phyloP scores from a whole-genome alignment of 2,797 vertebrate genomes.

The Myiotriccus ornatus region DNA sequence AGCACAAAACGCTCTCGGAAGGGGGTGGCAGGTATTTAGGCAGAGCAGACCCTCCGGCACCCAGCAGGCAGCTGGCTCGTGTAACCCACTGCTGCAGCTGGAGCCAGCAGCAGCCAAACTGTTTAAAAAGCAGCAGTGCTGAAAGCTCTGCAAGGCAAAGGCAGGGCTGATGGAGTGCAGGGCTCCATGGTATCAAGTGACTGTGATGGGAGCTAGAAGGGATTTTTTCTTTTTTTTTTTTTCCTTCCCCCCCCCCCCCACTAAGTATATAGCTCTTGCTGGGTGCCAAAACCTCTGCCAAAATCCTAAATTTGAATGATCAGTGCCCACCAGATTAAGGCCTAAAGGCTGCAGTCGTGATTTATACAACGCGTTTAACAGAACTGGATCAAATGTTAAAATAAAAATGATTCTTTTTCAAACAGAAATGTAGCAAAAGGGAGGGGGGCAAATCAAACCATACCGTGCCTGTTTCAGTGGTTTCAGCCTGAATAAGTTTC shows the following conservation, averaged over 20 bases:
- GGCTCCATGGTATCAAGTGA: background rate
- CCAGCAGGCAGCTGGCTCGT: background rate
- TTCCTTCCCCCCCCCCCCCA: fast-evolving
- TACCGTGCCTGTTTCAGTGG: constrained; percentile 80
- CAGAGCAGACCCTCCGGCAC: background rate
- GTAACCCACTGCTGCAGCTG: background rate
- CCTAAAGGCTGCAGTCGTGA: background rate
- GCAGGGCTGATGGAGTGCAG: background rate
- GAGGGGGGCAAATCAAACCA: background rate
- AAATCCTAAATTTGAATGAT: background rate
- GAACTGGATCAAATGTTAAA: background rate
- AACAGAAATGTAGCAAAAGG: background rate
- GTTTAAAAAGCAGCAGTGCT: background rate
- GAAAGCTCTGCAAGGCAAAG: background rate
- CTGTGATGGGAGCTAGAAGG: background rate
- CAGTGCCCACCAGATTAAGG: background rate
- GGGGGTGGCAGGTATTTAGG: background rate
- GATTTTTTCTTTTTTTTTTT: background rate
- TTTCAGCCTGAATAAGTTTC: constrained; percentile 88
- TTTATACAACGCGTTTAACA: background rate
- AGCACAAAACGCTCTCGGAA: background rate
- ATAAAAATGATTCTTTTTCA: background rate
- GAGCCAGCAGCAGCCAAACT: background rate
- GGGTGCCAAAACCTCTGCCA: background rate
- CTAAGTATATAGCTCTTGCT: background rate